Evolutionary conservation across 2,888 invertebrate species (phyloP).

Genomic region (Acronicta psi): DNA sequence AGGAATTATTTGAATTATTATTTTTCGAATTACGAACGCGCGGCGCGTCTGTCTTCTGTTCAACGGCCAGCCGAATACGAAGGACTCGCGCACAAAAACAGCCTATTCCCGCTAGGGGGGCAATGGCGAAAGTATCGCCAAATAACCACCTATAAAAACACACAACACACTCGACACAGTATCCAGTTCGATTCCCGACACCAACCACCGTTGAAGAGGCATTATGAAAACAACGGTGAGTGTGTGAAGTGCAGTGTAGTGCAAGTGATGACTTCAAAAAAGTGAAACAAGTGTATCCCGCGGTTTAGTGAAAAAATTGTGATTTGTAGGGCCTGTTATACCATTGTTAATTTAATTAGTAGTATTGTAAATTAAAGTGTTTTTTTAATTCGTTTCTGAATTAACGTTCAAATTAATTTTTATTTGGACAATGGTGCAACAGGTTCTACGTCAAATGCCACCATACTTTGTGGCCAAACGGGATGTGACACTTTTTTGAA

Average conservation of each 20-base stretch:
- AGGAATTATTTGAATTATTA: constrained; percentile 28
- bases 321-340: constrained; percentile 56
- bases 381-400: constrained; percentile 9
- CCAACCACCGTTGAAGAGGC: constrained; percentile 85
- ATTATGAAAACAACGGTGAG: constrained; percentile 87
- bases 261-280: constrained; percentile 84
- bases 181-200: constrained; percentile 87
- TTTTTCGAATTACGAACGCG: constrained; percentile 61
- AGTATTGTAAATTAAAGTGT: constrained; percentile 14
- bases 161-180: constrained; percentile 74
- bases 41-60: constrained; percentile 77
- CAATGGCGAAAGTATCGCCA: constrained; percentile 86
- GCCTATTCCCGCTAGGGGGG: constrained; percentile 80
- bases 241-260: constrained; percentile 76
- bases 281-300: constrained; percentile 73
- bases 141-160: constrained; percentile 88
- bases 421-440: constrained; percentile 52
- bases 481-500: constrained; percentile 82
- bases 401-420: constrained; percentile 35
- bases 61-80: constrained; percentile 76
- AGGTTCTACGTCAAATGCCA: constrained; percentile 48
- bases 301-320: constrained; percentile 61
- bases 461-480: constrained; percentile 36
- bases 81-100: constrained; percentile 73
- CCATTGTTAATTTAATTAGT: constrained; percentile 36